Percentiles rank a stretch among this genome's conserved stretches.
Evolutionary conservation across 2,888 invertebrate genomes (phyloP).

Genomic region (Cataglyphis livida): DNA sequence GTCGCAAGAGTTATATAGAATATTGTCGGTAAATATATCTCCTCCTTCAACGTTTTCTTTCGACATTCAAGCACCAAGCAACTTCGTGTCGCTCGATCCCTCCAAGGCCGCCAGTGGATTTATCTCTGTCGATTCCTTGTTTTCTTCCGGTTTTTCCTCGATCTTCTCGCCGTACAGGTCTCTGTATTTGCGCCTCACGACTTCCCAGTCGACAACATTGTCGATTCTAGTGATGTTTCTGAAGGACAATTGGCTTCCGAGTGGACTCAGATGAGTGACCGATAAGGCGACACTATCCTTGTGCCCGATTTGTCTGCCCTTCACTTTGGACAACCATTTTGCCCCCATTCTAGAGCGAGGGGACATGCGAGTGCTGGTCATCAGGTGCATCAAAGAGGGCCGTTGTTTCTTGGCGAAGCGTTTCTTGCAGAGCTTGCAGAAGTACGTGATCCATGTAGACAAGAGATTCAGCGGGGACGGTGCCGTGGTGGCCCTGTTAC

Average conservation of each 20-base stretch:
- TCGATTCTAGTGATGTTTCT: constrained; percentile 92
- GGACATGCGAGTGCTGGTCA: constrained; percentile 90
- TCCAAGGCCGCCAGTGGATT: constrained; percentile 59
- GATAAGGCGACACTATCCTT: constrained; percentile 92
- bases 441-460: constrained; percentile 96
- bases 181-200: constrained; percentile 95
- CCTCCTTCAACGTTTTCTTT: not conserved
- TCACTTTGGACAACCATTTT: constrained; percentile 95
- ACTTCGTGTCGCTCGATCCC: constrained; percentile 44
- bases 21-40: not conserved
- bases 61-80: constrained; percentile 21
- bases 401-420: constrained; percentile 91
- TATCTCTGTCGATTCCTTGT: constrained; percentile 46
- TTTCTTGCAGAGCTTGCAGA: constrained; percentile 93
- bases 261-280: constrained; percentile 92
- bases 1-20: not conserved
- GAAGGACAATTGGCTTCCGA: constrained; percentile 94
- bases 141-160: constrained; percentile 81
- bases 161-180: constrained; percentile 89
- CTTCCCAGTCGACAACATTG: constrained; percentile 96
- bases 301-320: constrained; percentile 92
- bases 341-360: constrained; percentile 95
- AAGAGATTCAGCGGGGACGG: constrained; percentile 99
- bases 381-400: constrained; percentile 94
- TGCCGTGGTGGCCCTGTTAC: constrained; percentile 94